Evolutionary conservation across 2,113 vertebrate genomes (phyloP), one percentile per base, ranked within the genome.

Genomic region (Dipodomys spectabilis): DNA sequence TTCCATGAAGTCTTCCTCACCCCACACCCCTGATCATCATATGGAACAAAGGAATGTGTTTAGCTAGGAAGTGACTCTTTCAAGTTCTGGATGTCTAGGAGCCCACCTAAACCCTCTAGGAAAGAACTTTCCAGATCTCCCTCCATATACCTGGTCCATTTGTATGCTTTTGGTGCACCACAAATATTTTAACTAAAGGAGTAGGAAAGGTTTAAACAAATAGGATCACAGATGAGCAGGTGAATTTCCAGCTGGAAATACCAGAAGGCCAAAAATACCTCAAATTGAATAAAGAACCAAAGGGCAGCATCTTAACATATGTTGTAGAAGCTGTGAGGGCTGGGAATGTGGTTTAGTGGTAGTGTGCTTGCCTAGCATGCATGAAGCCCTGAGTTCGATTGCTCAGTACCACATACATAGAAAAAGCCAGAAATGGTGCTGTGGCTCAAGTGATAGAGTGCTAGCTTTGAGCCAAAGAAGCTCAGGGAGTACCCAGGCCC

Each of bases 221-320:
- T 5, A 77, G 20, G 25, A 84, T 90, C 44, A 18, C 4, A 0
- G 25, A 44, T 53, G 23, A 32, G 45, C 49, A 62, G 74, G 6
- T 73, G 30, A 90, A 32, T 82, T 79, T 87, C 27, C 57, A 96
- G 44, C 74, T 60, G 22, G 72, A 95, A 44, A 77, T 4, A 81
- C n/a, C 10, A 94, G 8, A 11, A 82, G 27, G 57, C n/a, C 45
- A 44, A 75, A 92, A 90, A 18, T 39, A 88, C 45, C 69, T 35
- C 20, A 78, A 78, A 28, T 3, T 28, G 16, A 1, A 90, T 19
- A 90, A 62, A 53, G 15, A 30, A 57, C 44, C 69, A 2, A 91
- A 22, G 81, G 32, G 25, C 23, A 86, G 49, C 68, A 84, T 62
- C 39, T 82, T 45, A 6, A 69, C 68, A 60, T 65, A 27, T 23